Percentiles rank a stretch among this genome's conserved stretches.
Conservation (phyloP, 2,888 invertebrate species). For the Ornithoptera priamus region DNA sequence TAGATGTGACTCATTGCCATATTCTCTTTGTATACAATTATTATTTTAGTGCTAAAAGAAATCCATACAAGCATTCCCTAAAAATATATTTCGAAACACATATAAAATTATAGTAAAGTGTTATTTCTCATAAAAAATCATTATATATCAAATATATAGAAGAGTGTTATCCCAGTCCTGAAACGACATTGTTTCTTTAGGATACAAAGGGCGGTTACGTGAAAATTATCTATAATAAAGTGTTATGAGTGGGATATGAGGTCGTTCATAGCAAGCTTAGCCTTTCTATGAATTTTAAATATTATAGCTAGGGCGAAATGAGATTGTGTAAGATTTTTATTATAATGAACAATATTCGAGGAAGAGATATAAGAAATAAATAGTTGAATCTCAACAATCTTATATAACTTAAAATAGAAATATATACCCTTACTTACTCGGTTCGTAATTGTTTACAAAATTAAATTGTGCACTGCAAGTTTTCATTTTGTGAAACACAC, state of each 20-base stretch:
- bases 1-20: no score
- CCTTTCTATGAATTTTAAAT: slow-evolving; percentile 15
- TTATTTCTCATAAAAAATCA: neutral
- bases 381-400: neutral
- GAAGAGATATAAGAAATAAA: neutral
- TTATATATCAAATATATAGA: neutral
- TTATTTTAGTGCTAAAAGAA: no score
- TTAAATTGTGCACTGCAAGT: slow-evolving; percentile 38
- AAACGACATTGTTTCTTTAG: slow-evolving; percentile 1
- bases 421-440: slow-evolving; percentile 31
- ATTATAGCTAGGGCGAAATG: neutral
- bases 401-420: slow-evolving; percentile 6
- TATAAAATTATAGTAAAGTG: no score
- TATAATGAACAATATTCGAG: neutral
- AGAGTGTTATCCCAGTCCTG: neutral
- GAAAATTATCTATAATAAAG: slow-evolving; percentile 2
- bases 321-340: neutral
- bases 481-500: slow-evolving; percentile 35
- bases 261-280: slow-evolving; percentile 3
- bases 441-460: slow-evolving; percentile 31
- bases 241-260: slow-evolving; percentile 2
- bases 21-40: no score
- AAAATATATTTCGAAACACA: no score
- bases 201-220: neutral
- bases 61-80: no score